Conservation (phyloP, 1,140 invertebrate genomes). For the Aphelinus atriplicis region DNA sequence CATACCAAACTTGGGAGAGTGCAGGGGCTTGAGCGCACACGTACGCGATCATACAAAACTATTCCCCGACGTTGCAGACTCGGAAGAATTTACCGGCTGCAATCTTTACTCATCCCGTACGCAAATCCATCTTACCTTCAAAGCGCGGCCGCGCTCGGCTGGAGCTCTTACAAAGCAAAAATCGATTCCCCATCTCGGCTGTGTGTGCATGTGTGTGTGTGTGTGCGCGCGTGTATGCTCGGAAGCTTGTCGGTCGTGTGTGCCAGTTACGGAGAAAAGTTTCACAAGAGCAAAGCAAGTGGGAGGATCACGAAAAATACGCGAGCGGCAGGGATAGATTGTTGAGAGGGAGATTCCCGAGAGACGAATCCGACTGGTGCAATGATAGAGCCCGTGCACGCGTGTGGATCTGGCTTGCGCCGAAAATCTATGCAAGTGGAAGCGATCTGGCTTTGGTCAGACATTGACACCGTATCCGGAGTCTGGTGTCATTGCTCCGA, state of each 20-base stretch:
- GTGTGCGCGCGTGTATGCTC: too few species aligned
- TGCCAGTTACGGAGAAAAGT: too few species aligned
- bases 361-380: background rate
- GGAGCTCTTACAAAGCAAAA: background rate
- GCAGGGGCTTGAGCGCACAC: too few species aligned
- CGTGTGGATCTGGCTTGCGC: too few species aligned
- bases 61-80: background rate
- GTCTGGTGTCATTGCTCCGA: too few species aligned
- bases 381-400: background rate
- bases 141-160: background rate
- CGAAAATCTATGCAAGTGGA: background rate
- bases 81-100: background rate
- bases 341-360: background rate
- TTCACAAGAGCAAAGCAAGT: too few species aligned
- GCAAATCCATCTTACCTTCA: too few species aligned
- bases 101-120: background rate
- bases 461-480: background rate
- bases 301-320: background rate
- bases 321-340: background rate
- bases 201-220: background rate
- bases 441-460: background rate
- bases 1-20: too few species aligned
- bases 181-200: constrained; percentile 3
- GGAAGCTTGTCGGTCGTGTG: too few species aligned
- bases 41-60: background rate